Conservation (phyloP, 2,888 invertebrate genomes). For the Trachelus iudaicus region DNA sequence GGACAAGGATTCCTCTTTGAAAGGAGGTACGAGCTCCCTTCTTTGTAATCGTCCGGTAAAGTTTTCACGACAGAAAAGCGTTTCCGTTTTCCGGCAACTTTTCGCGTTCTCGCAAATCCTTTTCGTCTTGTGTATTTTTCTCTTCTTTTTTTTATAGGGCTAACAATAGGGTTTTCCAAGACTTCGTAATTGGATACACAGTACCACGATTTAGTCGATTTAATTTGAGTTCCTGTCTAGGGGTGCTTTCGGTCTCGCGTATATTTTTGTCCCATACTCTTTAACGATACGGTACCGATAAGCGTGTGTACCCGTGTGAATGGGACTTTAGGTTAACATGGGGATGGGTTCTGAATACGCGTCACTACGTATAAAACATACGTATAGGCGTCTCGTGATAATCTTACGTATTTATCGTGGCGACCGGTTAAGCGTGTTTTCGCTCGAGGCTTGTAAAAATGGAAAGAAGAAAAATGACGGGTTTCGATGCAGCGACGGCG, state of each 20-base stretch:
- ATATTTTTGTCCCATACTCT: neutral
- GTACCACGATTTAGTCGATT: neutral
- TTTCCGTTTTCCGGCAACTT: neutral
- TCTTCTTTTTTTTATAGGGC: accelerated
- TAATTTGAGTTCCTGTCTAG: neutral
- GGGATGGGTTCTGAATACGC: neutral
- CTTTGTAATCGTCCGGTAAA: neutral
- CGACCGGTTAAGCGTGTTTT: neutral
- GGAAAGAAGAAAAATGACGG: neutral
- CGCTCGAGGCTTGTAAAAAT: neutral
- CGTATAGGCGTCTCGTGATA: neutral
- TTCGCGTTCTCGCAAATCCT: neutral
- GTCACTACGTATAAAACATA: neutral
- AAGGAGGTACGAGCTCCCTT: neutral
- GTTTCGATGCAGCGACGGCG: neutral
- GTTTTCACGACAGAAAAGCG: neutral
- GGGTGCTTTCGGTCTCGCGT: neutral
- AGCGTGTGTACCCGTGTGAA: neutral
- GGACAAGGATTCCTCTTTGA: neutral
- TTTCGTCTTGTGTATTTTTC: neutral
- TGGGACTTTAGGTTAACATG: neutral
- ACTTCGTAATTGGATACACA: neutral
- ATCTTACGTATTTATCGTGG: neutral
- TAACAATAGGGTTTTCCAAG: neutral
- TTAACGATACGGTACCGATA: neutral